These are phyloP conservation scores for Eutolmus rufibarbis DNA, from an alignment of 2,888 invertebrate species.

Conservation along the genomic window DNA sequence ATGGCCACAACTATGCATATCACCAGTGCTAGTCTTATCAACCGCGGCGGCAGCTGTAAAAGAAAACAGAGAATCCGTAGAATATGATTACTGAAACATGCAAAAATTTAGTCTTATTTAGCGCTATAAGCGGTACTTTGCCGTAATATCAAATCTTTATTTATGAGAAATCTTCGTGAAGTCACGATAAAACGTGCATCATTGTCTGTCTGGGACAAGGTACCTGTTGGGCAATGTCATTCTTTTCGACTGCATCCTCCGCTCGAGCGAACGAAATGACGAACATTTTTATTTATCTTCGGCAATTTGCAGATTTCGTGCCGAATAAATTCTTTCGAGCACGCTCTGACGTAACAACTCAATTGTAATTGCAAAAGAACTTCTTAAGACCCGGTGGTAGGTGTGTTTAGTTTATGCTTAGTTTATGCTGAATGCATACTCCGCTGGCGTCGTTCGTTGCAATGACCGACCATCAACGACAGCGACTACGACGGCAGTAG, in stretches of 20 bases:
- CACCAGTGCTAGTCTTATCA: constrained; percentile 67
- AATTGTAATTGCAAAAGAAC: constrained; percentile 13
- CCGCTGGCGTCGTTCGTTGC: background rate
- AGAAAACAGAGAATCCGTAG: constrained; percentile 52
- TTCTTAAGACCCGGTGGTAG: background rate
- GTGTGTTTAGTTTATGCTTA: background rate
- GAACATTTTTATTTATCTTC: constrained; percentile 8
- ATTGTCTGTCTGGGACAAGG: constrained; percentile 1
- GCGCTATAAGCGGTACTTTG: background rate
- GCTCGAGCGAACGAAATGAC: background rate
- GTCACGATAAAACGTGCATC: constrained; percentile 45
- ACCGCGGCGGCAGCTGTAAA: constrained; percentile 70
- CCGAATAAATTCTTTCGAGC: constrained; percentile 27
- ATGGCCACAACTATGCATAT: constrained; percentile 67
- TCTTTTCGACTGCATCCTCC: background rate
- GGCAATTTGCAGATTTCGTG: constrained; percentile 26
- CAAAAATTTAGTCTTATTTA: background rate
- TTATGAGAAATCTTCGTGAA: constrained; percentile 35
- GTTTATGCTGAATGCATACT: background rate
- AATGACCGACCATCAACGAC: background rate
- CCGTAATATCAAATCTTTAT: background rate
- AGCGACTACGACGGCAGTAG: background rate
- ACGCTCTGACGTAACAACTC: constrained; percentile 7
- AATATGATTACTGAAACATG: background rate
- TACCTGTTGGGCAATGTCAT: constrained; percentile 10